A percentile compares a stretch with the other conserved stretches of the same genome.
Conservation (phyloP, 2,888 invertebrate genomes). For the Lottia scabra region DNA sequence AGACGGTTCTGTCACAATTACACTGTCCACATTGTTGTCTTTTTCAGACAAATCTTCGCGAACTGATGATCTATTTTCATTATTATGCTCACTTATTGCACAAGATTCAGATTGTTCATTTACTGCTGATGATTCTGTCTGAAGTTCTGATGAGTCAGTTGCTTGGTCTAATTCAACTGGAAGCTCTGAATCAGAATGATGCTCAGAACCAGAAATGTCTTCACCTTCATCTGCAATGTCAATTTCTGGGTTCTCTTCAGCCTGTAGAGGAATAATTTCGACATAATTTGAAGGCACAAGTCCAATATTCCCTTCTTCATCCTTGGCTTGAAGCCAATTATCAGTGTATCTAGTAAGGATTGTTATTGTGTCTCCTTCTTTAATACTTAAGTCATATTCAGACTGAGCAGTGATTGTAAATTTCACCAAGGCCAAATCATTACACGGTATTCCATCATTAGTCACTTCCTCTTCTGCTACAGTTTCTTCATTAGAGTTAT, state of each 20-base stretch:
- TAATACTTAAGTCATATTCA: constrained; percentile 63
- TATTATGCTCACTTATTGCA: no score
- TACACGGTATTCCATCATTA: constrained; percentile 28
- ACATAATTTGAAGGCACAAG: constrained; percentile 66
- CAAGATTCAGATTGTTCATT: background rate
- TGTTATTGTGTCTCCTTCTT: constrained; percentile 69
- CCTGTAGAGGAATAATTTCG: constrained; percentile 45
- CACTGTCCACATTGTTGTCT: no score
- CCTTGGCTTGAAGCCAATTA: constrained; percentile 68
- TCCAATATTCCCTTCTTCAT: constrained; percentile 65
- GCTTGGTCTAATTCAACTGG: background rate
- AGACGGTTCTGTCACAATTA: no score
- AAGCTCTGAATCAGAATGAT: background rate
- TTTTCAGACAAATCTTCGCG: no score
- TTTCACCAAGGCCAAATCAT: constrained; percentile 58
- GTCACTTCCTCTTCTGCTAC: background rate
- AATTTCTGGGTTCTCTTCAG: background rate
- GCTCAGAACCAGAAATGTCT: background rate
- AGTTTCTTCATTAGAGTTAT: background rate
- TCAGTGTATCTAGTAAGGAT: constrained; percentile 63
- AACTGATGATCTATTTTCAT: no score
- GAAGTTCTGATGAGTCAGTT: background rate
- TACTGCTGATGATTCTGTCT: background rate
- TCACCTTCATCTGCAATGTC: no score
- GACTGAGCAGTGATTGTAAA: constrained; percentile 66